Conservation (phyloP, 2,113 vertebrate genomes). For the Coreoperca whiteheadi region DNA sequence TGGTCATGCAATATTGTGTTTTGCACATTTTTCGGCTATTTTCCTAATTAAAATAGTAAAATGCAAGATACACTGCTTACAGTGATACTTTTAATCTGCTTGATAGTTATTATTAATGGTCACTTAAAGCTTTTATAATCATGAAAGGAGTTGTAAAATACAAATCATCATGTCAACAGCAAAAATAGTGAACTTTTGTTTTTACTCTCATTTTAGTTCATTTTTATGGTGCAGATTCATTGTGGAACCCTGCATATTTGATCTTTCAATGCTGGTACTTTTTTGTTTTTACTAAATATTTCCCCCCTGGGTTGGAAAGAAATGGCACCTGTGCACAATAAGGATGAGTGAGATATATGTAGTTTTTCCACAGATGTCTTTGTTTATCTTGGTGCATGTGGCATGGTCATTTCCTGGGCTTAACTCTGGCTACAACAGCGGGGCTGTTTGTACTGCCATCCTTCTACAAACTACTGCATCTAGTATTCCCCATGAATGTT, state of each 20-base stretch:
- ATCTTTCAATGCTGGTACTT: conserved; percentile 63
- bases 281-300: conserved; percentile 5
- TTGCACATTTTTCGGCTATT: conserved; percentile 54
- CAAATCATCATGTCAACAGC: conserved; percentile 29
- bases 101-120: conserved; percentile 37
- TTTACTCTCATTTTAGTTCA: conserved; percentile 54
- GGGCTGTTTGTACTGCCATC: conserved; percentile 65
- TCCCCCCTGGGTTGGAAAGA: conserved; percentile 31
- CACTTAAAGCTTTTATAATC: conserved; percentile 33
- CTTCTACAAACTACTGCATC: conserved; percentile 42
- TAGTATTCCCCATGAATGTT: conserved; percentile 45
- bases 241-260: conserved; percentile 21
- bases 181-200: conserved; percentile 49
- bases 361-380: conserved; percentile 46
- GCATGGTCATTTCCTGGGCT: conserved; percentile 28
- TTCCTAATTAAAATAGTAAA: conserved; percentile 49
- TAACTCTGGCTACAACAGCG: conserved; percentile 60
- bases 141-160: conserved; percentile 16
- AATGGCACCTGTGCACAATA: conserved; percentile 37
- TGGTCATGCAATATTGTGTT: conserved; percentile 47
- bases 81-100: conserved; percentile 25
- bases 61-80: conserved; percentile 37
- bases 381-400: conserved; percentile 21
- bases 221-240: conserved; percentile 54
- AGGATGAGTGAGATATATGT: conserved; percentile 44